These are phyloP conservation scores for Sclerodermus sp. DNA, from an alignment of 2,888 invertebrate species.

Conservation along the genomic window DNA sequence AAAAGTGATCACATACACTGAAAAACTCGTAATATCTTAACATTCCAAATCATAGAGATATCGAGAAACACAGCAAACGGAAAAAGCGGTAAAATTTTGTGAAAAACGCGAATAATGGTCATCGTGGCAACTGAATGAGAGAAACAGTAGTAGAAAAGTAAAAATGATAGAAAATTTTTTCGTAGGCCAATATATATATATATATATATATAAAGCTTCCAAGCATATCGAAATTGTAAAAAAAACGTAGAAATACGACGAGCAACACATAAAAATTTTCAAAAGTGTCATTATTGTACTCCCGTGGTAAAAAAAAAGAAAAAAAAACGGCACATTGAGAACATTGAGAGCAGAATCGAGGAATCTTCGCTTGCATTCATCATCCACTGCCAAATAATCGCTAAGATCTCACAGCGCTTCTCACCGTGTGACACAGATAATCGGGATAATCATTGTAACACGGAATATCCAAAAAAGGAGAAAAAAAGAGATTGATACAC, in stretches of 20 bases:
- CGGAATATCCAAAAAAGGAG: not conserved
- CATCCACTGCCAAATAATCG: constrained; percentile 38
- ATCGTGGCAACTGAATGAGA: too few species aligned
- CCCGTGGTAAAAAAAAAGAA: too few species aligned
- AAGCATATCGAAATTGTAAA: not conserved
- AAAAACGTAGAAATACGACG: constrained; percentile 25
- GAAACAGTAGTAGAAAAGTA: too few species aligned
- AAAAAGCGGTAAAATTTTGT: too few species aligned
- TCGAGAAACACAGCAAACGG: too few species aligned
- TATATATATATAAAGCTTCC: not conserved
- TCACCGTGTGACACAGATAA: too few species aligned
- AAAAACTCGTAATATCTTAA: too few species aligned
- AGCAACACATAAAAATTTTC: constrained; percentile 27
- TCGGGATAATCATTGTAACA: too few species aligned
- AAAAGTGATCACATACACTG: too few species aligned
- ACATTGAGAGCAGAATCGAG: constrained; percentile 28
- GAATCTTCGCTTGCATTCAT: constrained; percentile 33
- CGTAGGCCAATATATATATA: not conserved
- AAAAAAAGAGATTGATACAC: not conserved
- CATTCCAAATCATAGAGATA: too few species aligned
- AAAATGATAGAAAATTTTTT: constrained; percentile 3
- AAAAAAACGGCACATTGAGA: constrained; percentile 34
- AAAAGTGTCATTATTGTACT: too few species aligned
- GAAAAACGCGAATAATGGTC: too few species aligned
- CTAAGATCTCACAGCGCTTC: not conserved